Percentiles rank a stretch among this genome's conserved stretches.
Evolutionary conservation across 2,888 invertebrate species (phyloP).

Genomic region (Rugalucina vietnamica): DNA sequence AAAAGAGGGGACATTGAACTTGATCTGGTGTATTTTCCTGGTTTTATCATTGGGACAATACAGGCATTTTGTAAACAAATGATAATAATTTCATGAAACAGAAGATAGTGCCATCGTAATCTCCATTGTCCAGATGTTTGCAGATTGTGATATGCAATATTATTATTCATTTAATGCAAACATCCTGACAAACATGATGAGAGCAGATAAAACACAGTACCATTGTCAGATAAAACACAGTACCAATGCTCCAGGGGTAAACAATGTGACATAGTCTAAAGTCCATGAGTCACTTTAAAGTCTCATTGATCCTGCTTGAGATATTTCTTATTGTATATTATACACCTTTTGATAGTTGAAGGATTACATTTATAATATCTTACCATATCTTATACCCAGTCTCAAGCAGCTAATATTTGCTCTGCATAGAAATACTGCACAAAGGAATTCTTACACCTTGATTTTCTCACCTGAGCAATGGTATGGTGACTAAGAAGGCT

Average conservation of each 20-base stretch:
- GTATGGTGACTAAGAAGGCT: neutral
- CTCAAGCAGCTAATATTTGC: neutral
- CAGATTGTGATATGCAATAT: neutral
- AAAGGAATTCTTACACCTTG: neutral
- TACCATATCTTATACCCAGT: neutral
- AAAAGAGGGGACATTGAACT: too few species aligned
- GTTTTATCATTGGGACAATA: too few species aligned
- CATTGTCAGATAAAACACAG: neutral
- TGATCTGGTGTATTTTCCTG: too few species aligned
- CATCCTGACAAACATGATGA: neutral
- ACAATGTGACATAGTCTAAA: neutral
- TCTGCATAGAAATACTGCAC: neutral
- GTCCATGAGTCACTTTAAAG: neutral
- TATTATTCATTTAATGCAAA: neutral
- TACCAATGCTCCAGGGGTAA: neutral
- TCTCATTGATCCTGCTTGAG: neutral
- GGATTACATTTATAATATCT: neutral
- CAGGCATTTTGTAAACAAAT: neutral
- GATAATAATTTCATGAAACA: neutral
- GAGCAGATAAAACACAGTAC: neutral
- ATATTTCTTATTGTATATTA: neutral
- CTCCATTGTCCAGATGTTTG: slow-evolving; percentile 1
- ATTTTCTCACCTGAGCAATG: neutral
- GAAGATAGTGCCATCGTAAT: neutral
- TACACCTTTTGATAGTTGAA: neutral